Conservation (phyloP, 2,113 vertebrate genomes). For the Marmota flaviventris region DNA sequence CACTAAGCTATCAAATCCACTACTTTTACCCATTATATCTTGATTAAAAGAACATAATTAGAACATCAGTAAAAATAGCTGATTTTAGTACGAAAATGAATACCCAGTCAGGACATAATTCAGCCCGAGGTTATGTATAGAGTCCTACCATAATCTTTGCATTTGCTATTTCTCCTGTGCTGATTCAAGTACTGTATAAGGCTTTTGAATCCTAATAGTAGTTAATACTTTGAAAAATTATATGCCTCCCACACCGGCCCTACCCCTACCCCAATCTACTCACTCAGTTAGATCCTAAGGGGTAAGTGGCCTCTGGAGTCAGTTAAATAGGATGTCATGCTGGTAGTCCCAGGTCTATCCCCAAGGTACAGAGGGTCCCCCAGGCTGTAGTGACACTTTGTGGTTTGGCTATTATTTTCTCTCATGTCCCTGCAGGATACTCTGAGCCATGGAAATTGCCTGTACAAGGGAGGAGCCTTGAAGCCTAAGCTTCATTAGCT, state of each 20-base stretch:
- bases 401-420: background rate
- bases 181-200: background rate
- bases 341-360: background rate
- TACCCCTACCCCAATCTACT: background rate
- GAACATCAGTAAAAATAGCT: constrained; percentile 42
- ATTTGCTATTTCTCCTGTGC: background rate
- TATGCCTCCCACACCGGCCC: too few relatives aligned
- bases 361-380: background rate
- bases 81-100: constrained; percentile 26
- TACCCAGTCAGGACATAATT: background rate
- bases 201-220: background rate
- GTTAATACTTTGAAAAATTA: background rate
- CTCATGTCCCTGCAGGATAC: background rate
- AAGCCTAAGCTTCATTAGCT: background rate
- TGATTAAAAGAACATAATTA: constrained; percentile 44
- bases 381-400: rapidly evolving
- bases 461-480: background rate
- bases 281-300: background rate
- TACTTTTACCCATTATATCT: constrained; percentile 28
- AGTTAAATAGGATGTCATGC: background rate
- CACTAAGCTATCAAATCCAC: background rate
- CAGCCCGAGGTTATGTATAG: background rate
- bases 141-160: background rate
- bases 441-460: background rate
- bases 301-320: background rate